Evolutionary conservation across 2,113 vertebrate genomes (phyloP), one percentile per base, ranked within the genome.

Genomic region (Mellivora capensis): DNA sequence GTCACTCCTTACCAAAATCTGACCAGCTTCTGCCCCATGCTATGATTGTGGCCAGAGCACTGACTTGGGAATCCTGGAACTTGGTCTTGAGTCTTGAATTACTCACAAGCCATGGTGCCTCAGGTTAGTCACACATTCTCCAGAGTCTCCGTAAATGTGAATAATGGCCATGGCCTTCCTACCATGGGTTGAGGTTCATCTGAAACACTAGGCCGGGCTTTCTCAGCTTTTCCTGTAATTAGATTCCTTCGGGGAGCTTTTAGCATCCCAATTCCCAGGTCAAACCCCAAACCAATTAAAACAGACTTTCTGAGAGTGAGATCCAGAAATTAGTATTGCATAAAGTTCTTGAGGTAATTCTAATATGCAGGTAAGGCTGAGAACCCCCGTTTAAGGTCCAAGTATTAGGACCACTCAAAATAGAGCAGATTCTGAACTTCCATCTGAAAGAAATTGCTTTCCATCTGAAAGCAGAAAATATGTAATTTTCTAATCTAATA

Each of bases 251-350:
- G 15, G 59, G 39, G 61, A 96, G 69, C 14, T 87, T 96, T 96
- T 64, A 91, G 39, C 42, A 77, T 52, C 37, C 14, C 62, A 74
- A 17, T 71, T 96, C 69, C 81, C 25, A 61, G 76, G 59, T 14
- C 2, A 37, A 11, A 69, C 34, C n/a, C 54, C 23, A 71, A 57
- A 81, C 37, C 52, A 93, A 79, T 93, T 85, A 69, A 74, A 72
- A 87, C 47, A 91, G 71, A 95, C n/a, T 93, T 90, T 93, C 57
- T 88, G 69, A 69, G 47, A 52, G 57, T 71, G 31, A 97, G 69
- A 76, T 29, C 59, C 57, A 85, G 67, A 61, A 27, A 44, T 61
- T 44, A 90, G 20, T 17, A 64, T 47, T 54, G 87, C 27, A 72
- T 44, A n/a, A 94, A 49, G 15, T 12, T 93, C 52, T 54, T 91